Evolutionary conservation across 2,113 vertebrate species (phyloP), one percentile per base, ranked within the genome.

Genomic region (Lasiurus borealis): DNA sequence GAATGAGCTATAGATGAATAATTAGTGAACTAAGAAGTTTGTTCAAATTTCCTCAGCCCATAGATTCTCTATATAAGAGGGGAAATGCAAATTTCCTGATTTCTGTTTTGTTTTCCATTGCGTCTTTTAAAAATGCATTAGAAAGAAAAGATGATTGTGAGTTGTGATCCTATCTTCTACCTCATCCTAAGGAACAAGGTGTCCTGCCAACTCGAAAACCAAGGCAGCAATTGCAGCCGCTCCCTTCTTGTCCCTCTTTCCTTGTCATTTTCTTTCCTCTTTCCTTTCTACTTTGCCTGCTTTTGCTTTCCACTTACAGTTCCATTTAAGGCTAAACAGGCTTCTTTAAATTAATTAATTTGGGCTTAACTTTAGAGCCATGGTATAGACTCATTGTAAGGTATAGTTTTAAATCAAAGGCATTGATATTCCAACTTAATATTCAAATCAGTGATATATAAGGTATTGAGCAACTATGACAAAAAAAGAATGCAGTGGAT

Each of bases 301-400:
- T 80, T 94, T 92, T 96, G 66, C 27, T 85, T 82, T 75, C 57
- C 0, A 50, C n/a, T 25, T 71, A 40, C 3, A 71, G 27, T 77
- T 72, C 25, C 50, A 73, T 25, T 85, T 76, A 90, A 81, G 46
- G 27, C 85, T 89, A 85, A 80, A 48, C 4, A 62, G 46, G 2
- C 62, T 73, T 27, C 36, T 95, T 89, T 90, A 66, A 69, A 19
- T 95, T 91, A 80, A 54, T 85, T 81, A 88, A 76, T 87, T 96
- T 36, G 46, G 31, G 31, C 71, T 48, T 80, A 73, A 85, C 71
- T 88, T 31, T 83, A 94, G 68, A 90, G 9, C 29, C n/a, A 27
- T 69, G 34, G 48, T 77, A 66, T 93, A 71, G 54, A 23, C 9
- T 83, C 76, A 59, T 87, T 78, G 16, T 88, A 82, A 77, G 21